A percentile compares a stretch with the other conserved stretches of the same genome.
Evolutionary conservation across 2,113 vertebrate species (phyloP).

Genomic region (Lepisosteus oculatus): DNA sequence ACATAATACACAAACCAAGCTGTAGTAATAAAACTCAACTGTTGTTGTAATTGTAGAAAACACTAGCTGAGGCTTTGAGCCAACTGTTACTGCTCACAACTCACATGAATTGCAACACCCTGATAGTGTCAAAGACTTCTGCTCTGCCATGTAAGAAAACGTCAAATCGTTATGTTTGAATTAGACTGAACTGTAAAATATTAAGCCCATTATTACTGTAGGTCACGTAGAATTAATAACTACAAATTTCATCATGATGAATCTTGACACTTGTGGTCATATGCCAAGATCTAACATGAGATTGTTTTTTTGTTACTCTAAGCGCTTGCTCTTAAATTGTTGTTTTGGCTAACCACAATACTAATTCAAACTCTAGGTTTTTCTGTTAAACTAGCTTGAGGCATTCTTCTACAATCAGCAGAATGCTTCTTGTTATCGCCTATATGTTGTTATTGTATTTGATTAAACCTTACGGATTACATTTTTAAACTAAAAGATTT

Average conservation of each 20-base stretch:
- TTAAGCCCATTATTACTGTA: not conserved
- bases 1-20: no score
- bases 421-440: not conserved
- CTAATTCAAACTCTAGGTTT: constrained; percentile 7
- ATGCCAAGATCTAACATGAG: not conserved
- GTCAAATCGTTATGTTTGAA: no score
- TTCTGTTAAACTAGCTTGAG: constrained; percentile 5
- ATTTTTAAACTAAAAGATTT: constrained; percentile 5
- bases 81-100: no score
- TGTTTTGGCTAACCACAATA: constrained; percentile 27
- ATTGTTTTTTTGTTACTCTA: constrained; percentile 15
- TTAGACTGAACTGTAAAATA: no score
- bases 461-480: constrained; percentile 18
- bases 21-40: no score
- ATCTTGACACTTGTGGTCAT: not conserved
- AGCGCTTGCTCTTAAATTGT: constrained; percentile 18
- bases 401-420: not conserved
- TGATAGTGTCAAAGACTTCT: no score
- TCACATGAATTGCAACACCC: no score
- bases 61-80: no score
- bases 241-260: constrained; percentile 5
- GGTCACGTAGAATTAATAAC: not conserved
- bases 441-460: constrained; percentile 19
- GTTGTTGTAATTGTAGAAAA: no score
- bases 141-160: no score